These are phyloP conservation scores for Hirtodrosophila histrioides DNA, from an alignment of 2,888 invertebrate species.

Conservation along the genomic window DNA sequence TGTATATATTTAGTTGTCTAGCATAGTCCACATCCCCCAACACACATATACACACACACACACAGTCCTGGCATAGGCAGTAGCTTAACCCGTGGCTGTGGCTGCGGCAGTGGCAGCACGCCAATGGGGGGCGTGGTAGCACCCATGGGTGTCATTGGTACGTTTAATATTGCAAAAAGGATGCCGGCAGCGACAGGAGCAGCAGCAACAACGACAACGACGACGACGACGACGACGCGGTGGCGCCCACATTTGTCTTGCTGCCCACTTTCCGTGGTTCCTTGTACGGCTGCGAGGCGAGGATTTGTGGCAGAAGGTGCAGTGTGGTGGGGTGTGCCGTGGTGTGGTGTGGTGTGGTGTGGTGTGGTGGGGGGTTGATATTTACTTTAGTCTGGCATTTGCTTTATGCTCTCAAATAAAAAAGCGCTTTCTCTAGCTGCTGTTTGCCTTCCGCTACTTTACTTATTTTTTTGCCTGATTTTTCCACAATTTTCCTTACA, in stretches of 20 bases:
- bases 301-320: neutral
- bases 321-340: no score
- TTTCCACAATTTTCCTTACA: slow-evolving; percentile 57
- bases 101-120: slow-evolving; percentile 51
- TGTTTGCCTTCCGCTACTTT: slow-evolving; percentile 31
- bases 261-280: slow-evolving; percentile 39
- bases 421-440: slow-evolving; percentile 52
- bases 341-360: no score
- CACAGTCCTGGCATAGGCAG: neutral
- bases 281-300: neutral
- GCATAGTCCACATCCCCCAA: slow-evolving; percentile 57
- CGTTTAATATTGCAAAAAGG: slow-evolving; percentile 80
- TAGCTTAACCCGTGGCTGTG: slow-evolving; percentile 59
- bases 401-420: slow-evolving; percentile 66
- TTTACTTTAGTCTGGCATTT: slow-evolving; percentile 76
- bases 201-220: slow-evolving; percentile 22
- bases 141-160: slow-evolving; percentile 79
- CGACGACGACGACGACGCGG: slow-evolving; percentile 49
- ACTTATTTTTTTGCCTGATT: slow-evolving; percentile 26
- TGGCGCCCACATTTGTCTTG: slow-evolving; percentile 79
- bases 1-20: slow-evolving; percentile 80
- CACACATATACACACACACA: slow-evolving; percentile 4
- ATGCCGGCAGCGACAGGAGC: slow-evolving; percentile 68
- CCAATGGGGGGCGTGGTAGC: slow-evolving; percentile 55
- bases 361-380: slow-evolving; percentile 37